phyloP scores from a whole-genome alignment of 2,888 invertebrate species.

The Aspidiotus destructor region DNA sequence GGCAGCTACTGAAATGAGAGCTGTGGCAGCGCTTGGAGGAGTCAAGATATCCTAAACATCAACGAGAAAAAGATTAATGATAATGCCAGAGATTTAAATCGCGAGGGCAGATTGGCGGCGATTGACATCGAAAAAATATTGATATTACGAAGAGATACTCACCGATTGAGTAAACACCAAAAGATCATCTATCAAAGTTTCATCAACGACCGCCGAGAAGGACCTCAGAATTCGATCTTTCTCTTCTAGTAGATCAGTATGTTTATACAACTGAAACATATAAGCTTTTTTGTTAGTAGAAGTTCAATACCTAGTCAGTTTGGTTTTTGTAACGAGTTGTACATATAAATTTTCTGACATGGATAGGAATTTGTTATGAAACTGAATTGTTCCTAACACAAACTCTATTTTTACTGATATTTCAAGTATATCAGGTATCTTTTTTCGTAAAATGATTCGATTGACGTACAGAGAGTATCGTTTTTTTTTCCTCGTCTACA shows the following conservation, averaged over 20 bases:
- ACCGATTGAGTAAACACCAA: slow-evolving; percentile 74
- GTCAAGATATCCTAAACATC: slow-evolving; percentile 70
- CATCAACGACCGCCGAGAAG: slow-evolving; percentile 68
- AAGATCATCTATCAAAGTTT: slow-evolving; percentile 59
- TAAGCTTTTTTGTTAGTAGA: no score
- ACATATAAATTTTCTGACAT: no score
- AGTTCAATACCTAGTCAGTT: no score
- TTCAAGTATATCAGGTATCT: no score
- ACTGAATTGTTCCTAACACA: no score
- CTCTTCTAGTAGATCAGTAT: slow-evolving; percentile 84
- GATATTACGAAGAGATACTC: slow-evolving; percentile 40
- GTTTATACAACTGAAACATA: slow-evolving; percentile 54
- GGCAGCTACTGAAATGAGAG: slow-evolving; percentile 75
- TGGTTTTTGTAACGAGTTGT: no score
- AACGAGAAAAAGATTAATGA: background rate
- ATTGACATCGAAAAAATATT: slow-evolving; percentile 5
- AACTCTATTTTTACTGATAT: no score
- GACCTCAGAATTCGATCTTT: slow-evolving; percentile 80
- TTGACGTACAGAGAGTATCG: no score
- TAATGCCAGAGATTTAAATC: background rate
- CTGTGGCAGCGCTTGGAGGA: slow-evolving; percentile 82
- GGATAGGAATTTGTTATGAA: no score
- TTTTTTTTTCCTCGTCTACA: no score
- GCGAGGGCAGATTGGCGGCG: background rate
- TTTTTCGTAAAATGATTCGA: no score